Evolutionary conservation across 2,113 vertebrate species (phyloP).

Genomic region (Agapornis roseicollis): DNA sequence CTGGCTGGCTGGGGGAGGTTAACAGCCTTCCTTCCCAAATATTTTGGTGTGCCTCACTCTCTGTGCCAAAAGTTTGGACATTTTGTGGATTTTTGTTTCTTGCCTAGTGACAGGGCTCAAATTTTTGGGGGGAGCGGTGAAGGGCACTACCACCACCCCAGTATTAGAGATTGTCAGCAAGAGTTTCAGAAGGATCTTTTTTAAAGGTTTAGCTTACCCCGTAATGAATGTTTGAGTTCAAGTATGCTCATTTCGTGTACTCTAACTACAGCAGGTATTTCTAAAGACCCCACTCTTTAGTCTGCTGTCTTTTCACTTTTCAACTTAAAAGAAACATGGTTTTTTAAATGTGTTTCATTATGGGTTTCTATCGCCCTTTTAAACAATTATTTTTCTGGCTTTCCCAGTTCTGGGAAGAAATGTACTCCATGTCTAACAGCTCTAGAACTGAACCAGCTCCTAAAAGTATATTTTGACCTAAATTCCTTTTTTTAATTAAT

Average conservation of each 20-base stretch:
- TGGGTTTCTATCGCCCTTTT: neutral
- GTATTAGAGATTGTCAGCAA: rapidly evolving
- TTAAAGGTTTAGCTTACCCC: neutral
- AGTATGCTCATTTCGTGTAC: neutral
- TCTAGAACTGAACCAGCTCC: neutral
- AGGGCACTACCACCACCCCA: neutral
- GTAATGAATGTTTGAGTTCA: rapidly evolving
- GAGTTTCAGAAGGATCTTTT: neutral
- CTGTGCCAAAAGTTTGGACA: rapidly evolving
- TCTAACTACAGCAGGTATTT: neutral
- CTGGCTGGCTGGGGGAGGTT: neutral
- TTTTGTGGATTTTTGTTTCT: rapidly evolving
- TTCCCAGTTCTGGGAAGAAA: neutral
- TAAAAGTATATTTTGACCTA: neutral
- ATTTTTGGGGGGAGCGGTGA: neutral
- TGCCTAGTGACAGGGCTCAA: neutral
- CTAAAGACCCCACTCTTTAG: neutral
- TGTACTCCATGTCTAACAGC: neutral
- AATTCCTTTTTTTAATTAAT: neutral
- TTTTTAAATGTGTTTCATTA: neutral
- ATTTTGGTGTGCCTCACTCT: rapidly evolving
- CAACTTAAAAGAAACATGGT: neutral
- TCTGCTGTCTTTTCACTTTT: neutral
- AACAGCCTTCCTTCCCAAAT: neutral
- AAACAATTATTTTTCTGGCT: neutral